Percentiles rank a stretch among this genome's conserved stretches.
phyloP scores from a whole-genome alignment of 2,797 vertebrate genomes.

The Enoplosus armatus region DNA sequence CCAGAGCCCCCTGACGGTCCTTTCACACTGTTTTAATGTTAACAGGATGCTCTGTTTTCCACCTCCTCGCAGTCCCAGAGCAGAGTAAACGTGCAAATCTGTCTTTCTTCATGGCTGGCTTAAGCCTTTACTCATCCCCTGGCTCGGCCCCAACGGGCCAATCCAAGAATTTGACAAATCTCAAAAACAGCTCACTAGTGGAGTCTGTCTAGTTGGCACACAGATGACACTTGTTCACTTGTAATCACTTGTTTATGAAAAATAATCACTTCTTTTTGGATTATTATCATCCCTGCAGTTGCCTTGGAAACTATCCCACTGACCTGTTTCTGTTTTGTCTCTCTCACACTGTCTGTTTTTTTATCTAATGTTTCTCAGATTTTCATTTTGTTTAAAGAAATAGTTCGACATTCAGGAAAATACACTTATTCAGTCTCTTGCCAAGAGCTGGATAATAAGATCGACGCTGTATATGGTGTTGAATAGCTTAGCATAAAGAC shows the following conservation, averaged over 20 bases:
- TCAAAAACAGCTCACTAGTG: constrained; percentile 46
- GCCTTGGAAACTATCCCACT: constrained; percentile 27
- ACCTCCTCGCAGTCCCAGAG: constrained; percentile 36
- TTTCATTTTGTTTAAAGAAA: not conserved
- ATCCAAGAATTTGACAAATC: constrained; percentile 65
- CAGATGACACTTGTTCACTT: constrained; percentile 12
- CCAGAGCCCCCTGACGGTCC: constrained; percentile 13
- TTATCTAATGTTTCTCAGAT: not conserved
- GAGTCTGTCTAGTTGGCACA: constrained; percentile 32
- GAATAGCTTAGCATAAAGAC: no score
- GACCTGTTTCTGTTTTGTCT: constrained; percentile 8
- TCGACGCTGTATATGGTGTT: no score
- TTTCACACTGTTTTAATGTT: constrained; percentile 62
- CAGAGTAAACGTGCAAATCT: constrained; percentile 40
- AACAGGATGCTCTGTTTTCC: constrained; percentile 65
- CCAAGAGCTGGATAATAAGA: not conserved
- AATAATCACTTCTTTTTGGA: constrained; percentile 38
- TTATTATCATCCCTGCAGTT: constrained; percentile 34
- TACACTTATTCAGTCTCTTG: no score
- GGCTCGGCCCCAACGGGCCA: constrained; percentile 32
- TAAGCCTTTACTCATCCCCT: constrained; percentile 50
- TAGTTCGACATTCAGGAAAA: not conserved
- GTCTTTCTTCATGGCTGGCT: constrained; percentile 43
- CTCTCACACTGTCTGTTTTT: not conserved
- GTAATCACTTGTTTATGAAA: constrained; percentile 55